Evolutionary conservation across 2,888 invertebrate genomes (phyloP).

Genomic region (Eremobia ochroleuca): DNA sequence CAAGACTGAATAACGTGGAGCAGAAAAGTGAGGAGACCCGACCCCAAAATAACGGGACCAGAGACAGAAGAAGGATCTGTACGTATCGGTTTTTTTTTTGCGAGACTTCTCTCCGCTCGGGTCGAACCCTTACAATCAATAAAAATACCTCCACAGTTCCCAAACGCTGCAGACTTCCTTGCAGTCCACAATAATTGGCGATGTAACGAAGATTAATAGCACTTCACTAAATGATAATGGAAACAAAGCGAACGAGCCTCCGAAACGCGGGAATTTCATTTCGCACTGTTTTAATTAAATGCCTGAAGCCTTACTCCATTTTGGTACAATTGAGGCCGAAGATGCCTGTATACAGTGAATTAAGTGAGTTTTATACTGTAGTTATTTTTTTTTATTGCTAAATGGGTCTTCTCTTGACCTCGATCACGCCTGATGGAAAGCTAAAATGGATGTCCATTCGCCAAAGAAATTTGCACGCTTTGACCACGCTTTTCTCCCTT

Average conservation of each 20-base stretch:
- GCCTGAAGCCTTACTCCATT: constrained; percentile 66
- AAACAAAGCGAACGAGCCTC: constrained; percentile 77
- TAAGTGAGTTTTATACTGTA: neutral
- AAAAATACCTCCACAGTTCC: constrained; percentile 44
- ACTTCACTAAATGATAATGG: constrained; percentile 83
- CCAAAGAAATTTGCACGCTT: too few relatives aligned
- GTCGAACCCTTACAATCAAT: constrained; percentile 37
- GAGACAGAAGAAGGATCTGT: too few relatives aligned
- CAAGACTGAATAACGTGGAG: too few relatives aligned
- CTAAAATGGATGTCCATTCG: too few relatives aligned
- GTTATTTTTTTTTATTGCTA: too few relatives aligned
- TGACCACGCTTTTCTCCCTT: too few relatives aligned
- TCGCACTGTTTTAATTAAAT: constrained; percentile 83
- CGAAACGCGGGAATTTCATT: constrained; percentile 82
- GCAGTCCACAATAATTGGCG: constrained; percentile 65
- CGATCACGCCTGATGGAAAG: too few relatives aligned
- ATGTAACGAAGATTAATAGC: constrained; percentile 84
- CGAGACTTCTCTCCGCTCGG: neutral
- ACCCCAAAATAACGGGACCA: too few relatives aligned
- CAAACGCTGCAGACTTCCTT: constrained; percentile 61
- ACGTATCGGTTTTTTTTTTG: neutral
- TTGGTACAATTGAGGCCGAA: constrained; percentile 49
- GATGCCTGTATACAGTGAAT: constrained; percentile 26
- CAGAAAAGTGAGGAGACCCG: too few relatives aligned
- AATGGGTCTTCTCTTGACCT: too few relatives aligned